A percentile compares a stretch with the other conserved stretches of the same genome.
Conservation (phyloP, 1,140 invertebrate species). For the Aphaenogaster floridana region DNA sequence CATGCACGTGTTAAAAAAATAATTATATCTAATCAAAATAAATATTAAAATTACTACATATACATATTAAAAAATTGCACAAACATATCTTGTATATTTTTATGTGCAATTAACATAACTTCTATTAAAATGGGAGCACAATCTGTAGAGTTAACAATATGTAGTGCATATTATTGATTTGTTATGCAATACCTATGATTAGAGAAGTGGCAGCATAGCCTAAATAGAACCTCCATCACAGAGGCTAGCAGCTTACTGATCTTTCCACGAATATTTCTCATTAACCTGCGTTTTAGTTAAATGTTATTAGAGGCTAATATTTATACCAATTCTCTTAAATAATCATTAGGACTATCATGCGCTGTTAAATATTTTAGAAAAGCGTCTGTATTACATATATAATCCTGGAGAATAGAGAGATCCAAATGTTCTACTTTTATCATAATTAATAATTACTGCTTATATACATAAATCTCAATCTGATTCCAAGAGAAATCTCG, state of each 20-base stretch:
- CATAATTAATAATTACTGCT: neutral
- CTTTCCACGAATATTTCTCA: slow-evolving; percentile 88
- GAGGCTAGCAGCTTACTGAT: slow-evolving; percentile 89
- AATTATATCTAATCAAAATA: slow-evolving; percentile 39
- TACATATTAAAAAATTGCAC: slow-evolving; percentile 47
- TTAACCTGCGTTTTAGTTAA: slow-evolving; percentile 87
- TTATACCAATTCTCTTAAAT: slow-evolving; percentile 76
- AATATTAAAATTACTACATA: neutral
- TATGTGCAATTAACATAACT: slow-evolving; percentile 63
- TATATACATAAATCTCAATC: slow-evolving; percentile 30
- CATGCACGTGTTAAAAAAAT: slow-evolving; percentile 63
- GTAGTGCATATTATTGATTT: slow-evolving; percentile 83
- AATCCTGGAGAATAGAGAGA: neutral
- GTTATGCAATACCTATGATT: slow-evolving; percentile 86
- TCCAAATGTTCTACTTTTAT: slow-evolving; percentile 18
- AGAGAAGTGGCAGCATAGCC: slow-evolving; percentile 89
- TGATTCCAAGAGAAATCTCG: neutral
- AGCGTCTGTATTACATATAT: slow-evolving; percentile 54
- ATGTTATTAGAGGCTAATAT: slow-evolving; percentile 81
- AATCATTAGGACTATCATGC: slow-evolving; percentile 70
- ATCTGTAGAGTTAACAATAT: slow-evolving; percentile 56
- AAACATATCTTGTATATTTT: slow-evolving; percentile 42
- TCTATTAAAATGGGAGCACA: slow-evolving; percentile 53
- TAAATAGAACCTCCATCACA: slow-evolving; percentile 89
- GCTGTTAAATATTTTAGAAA: slow-evolving; percentile 68